Evolutionary conservation across 2,888 invertebrate species (phyloP).

Genomic region (Euzophera pinguis): DNA sequence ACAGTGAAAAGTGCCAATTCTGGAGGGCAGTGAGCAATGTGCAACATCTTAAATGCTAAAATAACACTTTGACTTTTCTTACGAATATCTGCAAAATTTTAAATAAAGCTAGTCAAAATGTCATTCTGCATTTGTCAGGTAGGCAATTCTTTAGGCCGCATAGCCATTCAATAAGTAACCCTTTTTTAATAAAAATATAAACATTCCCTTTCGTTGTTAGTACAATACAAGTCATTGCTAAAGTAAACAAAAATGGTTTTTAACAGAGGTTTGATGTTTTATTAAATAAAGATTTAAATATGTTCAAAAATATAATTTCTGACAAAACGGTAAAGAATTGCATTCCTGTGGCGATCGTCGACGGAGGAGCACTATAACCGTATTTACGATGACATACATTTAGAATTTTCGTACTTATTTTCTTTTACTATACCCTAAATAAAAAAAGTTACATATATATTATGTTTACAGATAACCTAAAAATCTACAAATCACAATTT

Average conservation of each 20-base stretch:
- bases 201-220: conserved; percentile 3
- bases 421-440: not conserved
- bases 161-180: too few relatives aligned
- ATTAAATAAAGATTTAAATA: not conserved
- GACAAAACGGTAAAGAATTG: conserved; percentile 20
- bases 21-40: conserved; percentile 46
- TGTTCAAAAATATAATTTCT: conserved; percentile 4
- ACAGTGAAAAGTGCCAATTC: conserved; percentile 35
- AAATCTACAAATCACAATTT: conserved; percentile 4
- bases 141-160: conserved; percentile 21
- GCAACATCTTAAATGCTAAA: conserved; percentile 28
- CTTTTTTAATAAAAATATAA: too few relatives aligned
- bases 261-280: not conserved
- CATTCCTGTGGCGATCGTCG: conserved; percentile 18
- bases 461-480: conserved; percentile 2
- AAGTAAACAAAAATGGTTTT: not conserved
- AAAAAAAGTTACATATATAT: too few relatives aligned
- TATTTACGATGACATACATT: conserved; percentile 15
- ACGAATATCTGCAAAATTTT: not conserved
- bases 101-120: not conserved
- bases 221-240: not conserved
- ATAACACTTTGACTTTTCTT: conserved; percentile 16
- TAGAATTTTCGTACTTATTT: too few relatives aligned
- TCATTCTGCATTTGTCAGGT: conserved; percentile 9
- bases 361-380: conserved; percentile 18